phyloP scores from a whole-genome alignment of 2,797 vertebrate genomes.

The Malurus splendens region DNA sequence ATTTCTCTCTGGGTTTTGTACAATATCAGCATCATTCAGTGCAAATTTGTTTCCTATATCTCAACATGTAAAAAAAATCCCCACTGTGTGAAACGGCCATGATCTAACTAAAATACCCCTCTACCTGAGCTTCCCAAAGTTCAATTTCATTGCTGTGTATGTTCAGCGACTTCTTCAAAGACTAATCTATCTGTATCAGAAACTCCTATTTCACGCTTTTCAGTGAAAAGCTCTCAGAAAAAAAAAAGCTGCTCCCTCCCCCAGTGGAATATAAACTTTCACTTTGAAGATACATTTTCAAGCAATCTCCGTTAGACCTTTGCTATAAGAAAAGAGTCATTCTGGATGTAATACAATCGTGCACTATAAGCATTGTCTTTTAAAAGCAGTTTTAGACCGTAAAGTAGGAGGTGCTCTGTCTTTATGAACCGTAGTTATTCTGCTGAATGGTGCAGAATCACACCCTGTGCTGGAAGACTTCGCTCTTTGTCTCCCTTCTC shows the following conservation, averaged over 20 bases:
- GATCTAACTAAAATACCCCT: neutral
- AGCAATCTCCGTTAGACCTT: neutral
- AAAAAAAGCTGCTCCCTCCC: neutral
- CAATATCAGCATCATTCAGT: neutral
- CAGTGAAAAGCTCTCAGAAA: neutral
- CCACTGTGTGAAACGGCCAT: neutral
- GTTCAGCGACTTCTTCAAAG: neutral
- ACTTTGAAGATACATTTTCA: slow-evolving; percentile 11
- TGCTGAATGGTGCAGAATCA: neutral
- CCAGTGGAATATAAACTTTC: neutral
- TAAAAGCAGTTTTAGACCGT: neutral
- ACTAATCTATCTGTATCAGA: neutral
- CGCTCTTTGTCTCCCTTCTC: neutral
- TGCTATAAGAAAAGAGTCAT: neutral
- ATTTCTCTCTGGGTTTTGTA: neutral
- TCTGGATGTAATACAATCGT: neutral
- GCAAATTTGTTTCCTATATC: neutral
- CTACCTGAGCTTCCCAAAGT: neutral
- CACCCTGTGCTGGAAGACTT: neutral
- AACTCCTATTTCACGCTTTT: neutral
- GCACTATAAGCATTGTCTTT: neutral
- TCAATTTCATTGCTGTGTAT: neutral
- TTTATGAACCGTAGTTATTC: neutral
- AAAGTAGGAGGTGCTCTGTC: neutral
- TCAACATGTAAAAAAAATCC: neutral